Base-by-base conservation (phyloP, 2,797 vertebrate genomes). In the Malacoraja senta region DNA sequence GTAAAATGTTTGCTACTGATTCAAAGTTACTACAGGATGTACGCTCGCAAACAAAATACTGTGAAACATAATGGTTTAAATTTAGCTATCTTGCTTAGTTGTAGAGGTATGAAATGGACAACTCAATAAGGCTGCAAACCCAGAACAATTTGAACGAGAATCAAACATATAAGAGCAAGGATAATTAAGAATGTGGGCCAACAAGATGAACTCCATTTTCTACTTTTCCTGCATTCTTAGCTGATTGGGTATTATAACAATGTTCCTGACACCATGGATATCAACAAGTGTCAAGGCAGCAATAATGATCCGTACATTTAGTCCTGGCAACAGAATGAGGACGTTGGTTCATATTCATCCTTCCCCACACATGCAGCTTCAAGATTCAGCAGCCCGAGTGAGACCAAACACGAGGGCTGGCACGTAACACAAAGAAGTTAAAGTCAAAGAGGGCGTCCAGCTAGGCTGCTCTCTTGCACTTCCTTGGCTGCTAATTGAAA, bases 371-470 rank as follows among this genome's bases (percentile, higher is more conserved):
- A 86, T 61, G 83, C 58, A 63, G 26, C 6, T n/a, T n/a, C 61
- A 53, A n/a, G 26, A 61, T 86, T 86, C 83, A 86, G 53, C 58
- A 63, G n/a, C 29, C 10, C 29, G 3, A n/a, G n/a, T 12, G 26
- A 13, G 58, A 58, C 58, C 83, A 86, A 86, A 13, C 29, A n/a
- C n/a, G 29, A 86, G 58, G 58, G 61, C 83, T 86, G 83, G 61
- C 83, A n/a, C 26, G 10, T 61, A 26, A 15, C 12, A 86, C 58
- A 86, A 58, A 63, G 83, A 86, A 86, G 83, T 13, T n/a, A 86
- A 29, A 86, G 29, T n/a, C 10, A 86, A n/a, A 86, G 83, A 63
- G 26, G 83, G 83, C 61, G 83, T 86, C 83, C 61, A n/a, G 83
- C 83, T 29, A 86, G 53, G 58, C 83, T 86, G n/a, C 15, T 63